Percentiles rank a stretch among this genome's conserved stretches.
phyloP scores from a whole-genome alignment of 2,888 invertebrate genomes.

The Zygothrica quintamaculata region DNA sequence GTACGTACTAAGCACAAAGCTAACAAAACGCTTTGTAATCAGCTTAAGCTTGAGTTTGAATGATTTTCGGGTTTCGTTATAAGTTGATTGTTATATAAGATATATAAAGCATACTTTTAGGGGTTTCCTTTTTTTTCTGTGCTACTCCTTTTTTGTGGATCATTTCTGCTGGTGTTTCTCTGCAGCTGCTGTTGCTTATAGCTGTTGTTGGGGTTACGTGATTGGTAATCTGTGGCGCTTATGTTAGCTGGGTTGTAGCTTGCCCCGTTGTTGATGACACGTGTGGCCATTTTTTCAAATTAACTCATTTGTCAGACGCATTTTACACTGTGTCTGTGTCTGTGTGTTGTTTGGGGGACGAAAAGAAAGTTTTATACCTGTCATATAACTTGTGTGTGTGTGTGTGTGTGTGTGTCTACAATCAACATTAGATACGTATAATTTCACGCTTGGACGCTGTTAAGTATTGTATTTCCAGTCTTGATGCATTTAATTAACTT shows the following conservation, averaged over 20 bases:
- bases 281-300: slow-evolving; percentile 51
- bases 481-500: slow-evolving; percentile 71
- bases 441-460: slow-evolving; percentile 49
- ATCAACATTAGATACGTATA: slow-evolving; percentile 36
- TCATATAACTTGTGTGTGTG: slow-evolving; percentile 23
- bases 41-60: slow-evolving; percentile 60
- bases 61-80: slow-evolving; percentile 42
- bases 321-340: slow-evolving; percentile 11
- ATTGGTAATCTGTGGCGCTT: slow-evolving; percentile 29
- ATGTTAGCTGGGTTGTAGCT: slow-evolving; percentile 23
- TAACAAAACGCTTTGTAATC: slow-evolving; percentile 63
- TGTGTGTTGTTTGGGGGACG: no score
- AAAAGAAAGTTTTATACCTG: no score
- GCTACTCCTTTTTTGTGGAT: no score
- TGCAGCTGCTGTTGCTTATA: background rate
- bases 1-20: background rate
- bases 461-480: slow-evolving; percentile 2
- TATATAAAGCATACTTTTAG: slow-evolving; percentile 14
- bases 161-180: background rate
- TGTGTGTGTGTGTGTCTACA: slow-evolving; percentile 12
- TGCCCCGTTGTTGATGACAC: slow-evolving; percentile 23
- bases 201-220: slow-evolving; percentile 17
- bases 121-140: slow-evolving; percentile 5
- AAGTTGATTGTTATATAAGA: slow-evolving; percentile 25
- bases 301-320: slow-evolving; percentile 46